phyloP scores from a whole-genome alignment of 1,140 invertebrate species.

The Sitodiplosis mosellana region DNA sequence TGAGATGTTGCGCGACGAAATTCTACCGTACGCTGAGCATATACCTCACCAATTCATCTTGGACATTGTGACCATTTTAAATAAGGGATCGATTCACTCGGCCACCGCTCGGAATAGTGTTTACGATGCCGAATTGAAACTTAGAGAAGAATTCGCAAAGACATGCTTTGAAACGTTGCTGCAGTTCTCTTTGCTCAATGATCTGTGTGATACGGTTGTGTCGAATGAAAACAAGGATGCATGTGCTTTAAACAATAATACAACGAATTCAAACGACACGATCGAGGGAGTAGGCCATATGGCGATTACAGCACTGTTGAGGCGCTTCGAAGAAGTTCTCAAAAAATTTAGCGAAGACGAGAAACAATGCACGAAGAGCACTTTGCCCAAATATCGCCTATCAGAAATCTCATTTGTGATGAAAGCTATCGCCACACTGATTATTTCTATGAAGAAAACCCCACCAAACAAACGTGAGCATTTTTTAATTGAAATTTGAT shows the following conservation, averaged over 20 bases:
- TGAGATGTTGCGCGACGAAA: conserved; percentile 66
- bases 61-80: conserved; percentile 73
- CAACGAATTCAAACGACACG: conserved; percentile 24
- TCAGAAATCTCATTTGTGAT: conserved; percentile 95
- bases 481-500: conserved; percentile 6
- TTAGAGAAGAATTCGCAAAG: conserved; percentile 88
- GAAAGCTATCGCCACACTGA: conserved; percentile 82
- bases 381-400: conserved; percentile 77
- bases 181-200: conserved; percentile 73
- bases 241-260: conserved; percentile 7
- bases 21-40: conserved; percentile 58
- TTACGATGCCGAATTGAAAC: conserved; percentile 62
- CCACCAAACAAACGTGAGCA: conserved; percentile 59
- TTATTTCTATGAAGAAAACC: conserved; percentile 82
- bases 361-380: conserved; percentile 72
- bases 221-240: conserved; percentile 27
- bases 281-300: conserved; percentile 56
- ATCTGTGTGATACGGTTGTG: conserved; percentile 20
- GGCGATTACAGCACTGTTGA: conserved; percentile 76
- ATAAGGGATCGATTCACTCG: conserved; percentile 87
- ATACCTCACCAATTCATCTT: conserved; percentile 76
- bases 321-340: conserved; percentile 85
- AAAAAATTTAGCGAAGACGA: conserved; percentile 73
- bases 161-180: conserved; percentile 91
- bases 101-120: conserved; percentile 51